phyloP scores from a whole-genome alignment of 2,888 invertebrate species.

The Odontocolon sp. region DNA sequence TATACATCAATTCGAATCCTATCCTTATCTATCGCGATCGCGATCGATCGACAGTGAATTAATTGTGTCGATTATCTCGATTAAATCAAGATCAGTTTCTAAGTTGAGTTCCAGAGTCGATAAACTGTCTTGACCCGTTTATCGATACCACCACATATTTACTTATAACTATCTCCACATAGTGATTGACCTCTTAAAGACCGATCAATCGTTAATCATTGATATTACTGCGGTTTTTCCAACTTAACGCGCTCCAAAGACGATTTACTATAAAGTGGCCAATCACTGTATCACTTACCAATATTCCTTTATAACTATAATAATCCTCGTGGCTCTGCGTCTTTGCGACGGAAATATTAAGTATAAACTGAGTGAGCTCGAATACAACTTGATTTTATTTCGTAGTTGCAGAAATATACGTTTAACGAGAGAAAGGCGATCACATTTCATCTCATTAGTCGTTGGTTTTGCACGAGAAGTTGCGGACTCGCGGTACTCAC shows the following conservation, averaged over 20 bases:
- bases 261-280: too few species aligned
- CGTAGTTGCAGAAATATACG: constrained; percentile 54
- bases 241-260: background rate
- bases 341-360: constrained; percentile 22
- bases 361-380: constrained; percentile 25
- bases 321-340: constrained; percentile 3
- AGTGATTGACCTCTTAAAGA: too few species aligned
- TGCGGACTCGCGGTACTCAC: constrained; percentile 43
- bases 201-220: background rate
- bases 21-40: constrained; percentile 25
- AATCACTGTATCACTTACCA: too few species aligned
- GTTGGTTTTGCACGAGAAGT: constrained; percentile 57
- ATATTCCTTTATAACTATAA: constrained; percentile 1
- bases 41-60: constrained; percentile 59
- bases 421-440: constrained; percentile 80
- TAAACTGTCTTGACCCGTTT: background rate
- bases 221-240: background rate
- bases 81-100: constrained; percentile 49
- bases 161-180: too few species aligned
- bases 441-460: constrained; percentile 79
- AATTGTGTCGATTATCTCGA: constrained; percentile 63
- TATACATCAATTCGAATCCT: constrained; percentile 22
- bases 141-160: too few species aligned
- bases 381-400: constrained; percentile 71
- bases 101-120: background rate